A percentile compares a stretch with the other conserved stretches of the same genome.
These are phyloP conservation scores for Villa cingulata DNA, from an alignment of 2,888 invertebrate species.

Conservation along the genomic window DNA sequence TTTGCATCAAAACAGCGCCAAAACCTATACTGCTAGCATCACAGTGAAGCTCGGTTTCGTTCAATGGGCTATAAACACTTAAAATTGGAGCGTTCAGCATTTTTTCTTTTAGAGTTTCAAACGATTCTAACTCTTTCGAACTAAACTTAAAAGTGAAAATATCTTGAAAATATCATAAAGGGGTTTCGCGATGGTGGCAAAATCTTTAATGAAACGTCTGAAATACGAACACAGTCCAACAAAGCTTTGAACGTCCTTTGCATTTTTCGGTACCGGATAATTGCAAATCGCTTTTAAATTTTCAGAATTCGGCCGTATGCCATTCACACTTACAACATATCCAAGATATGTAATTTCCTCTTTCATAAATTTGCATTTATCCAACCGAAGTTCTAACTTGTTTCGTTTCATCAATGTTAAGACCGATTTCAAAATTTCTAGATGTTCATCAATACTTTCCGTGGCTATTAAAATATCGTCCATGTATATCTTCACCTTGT, in stretches of 20 bases:
- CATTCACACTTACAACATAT: neutral
- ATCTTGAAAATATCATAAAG: conserved; percentile 9
- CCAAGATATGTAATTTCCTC: neutral
- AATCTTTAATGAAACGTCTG: conserved; percentile 8
- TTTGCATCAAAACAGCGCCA: conserved; percentile 5
- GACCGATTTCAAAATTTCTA: too few species aligned
- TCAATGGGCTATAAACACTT: conserved; percentile 17
- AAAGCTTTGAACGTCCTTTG: neutral
- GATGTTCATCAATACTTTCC: too few species aligned
- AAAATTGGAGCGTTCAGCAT: conserved; percentile 15
- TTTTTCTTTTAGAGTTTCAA: conserved; percentile 11
- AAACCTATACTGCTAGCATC: conserved; percentile 16
- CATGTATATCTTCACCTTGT: too few species aligned
- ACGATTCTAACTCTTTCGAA: conserved; percentile 8
- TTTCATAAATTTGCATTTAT: neutral
- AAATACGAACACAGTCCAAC: conserved; percentile 2
- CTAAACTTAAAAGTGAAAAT: conserved; percentile 12
- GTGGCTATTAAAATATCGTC: too few species aligned
- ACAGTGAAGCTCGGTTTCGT: conserved; percentile 19
- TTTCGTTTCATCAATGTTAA: too few species aligned
- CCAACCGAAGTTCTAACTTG: too few species aligned
- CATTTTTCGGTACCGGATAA: neutral
- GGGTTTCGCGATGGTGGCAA: conserved; percentile 17
- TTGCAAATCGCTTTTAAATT: conserved; percentile 2
- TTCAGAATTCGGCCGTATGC: neutral